Evolutionary conservation across 2,888 invertebrate species (phyloP).

Genomic region (Tetragnatha montana): DNA sequence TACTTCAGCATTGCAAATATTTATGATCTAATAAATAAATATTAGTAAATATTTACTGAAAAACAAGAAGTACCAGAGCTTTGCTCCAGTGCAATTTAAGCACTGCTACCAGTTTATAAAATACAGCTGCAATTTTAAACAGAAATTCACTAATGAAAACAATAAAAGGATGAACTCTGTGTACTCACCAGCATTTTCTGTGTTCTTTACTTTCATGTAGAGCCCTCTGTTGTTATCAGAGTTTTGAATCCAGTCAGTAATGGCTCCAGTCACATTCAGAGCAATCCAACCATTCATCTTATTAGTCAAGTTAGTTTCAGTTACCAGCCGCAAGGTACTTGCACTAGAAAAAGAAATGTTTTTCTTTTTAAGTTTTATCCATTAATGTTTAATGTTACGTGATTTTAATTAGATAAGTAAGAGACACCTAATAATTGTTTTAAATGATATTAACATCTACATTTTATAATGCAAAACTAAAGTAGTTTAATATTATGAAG

Average conservation of each 20-base stretch:
- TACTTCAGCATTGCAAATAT: no score
- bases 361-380: no score
- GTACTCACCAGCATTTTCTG: slow-evolving; percentile 79
- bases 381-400: no score
- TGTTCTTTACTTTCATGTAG: slow-evolving; percentile 80
- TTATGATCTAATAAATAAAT: no score
- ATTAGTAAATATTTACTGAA: no score
- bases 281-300: slow-evolving; percentile 71
- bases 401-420: no score
- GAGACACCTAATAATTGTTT: neutral
- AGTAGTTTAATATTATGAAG: neutral
- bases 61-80: no score
- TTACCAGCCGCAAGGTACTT: slow-evolving; percentile 59
- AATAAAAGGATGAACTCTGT: neutral
- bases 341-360: slow-evolving; percentile 19
- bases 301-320: slow-evolving; percentile 42
- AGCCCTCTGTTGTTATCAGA: slow-evolving; percentile 89
- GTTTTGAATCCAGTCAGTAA: slow-evolving; percentile 78
- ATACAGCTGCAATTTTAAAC: neutral
- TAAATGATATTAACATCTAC: neutral
- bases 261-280: slow-evolving; percentile 72
- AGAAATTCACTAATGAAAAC: neutral
- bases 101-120: slow-evolving; percentile 44
- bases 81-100: no score
- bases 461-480: neutral